Evolutionary conservation across 2,797 vertebrate genomes (phyloP), one percentile per base, ranked within the genome.

Genomic region (Melanotaenia boesemani): DNA sequence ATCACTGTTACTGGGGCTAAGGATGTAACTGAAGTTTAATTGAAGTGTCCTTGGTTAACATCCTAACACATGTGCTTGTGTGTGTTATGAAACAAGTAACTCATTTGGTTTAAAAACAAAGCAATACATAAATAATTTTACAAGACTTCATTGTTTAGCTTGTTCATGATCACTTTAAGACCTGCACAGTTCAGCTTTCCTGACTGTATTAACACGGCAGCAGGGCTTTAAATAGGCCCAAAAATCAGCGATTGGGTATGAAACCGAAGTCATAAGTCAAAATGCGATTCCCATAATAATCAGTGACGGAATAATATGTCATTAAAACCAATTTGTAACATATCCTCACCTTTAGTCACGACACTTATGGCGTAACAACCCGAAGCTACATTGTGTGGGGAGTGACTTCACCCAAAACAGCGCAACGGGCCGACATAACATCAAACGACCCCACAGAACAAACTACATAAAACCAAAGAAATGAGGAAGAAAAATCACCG

Each of bases 341-440:
- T 12, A 0, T 3, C 13, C 83, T 85, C 80, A 93, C 89, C 91
- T 88, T 74, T 63, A 58, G 72, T 81, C 57, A 88, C 36, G 26
- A 70, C 59, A 80, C 63, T 52, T 44, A 24, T 74, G 32, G 65
- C 66, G 72, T 22, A 70, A 62, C 46, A 77, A 81, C 39, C 65
- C 66, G 55, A 15, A 74, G 72, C 80, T 88, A 70, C 89, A 87
- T 89, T 62, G 65, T 76, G 55, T 72, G 67, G 82, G 79, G 83
- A 88, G 79, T 67, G 85, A 90, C 78, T 86, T 79, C 74, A 84
- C 50, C 72, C 55, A 73, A 44, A 77, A 54, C 66, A 55, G 54
- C 75, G 56, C 74, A 60, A 66, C 73, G 73, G 89, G 85, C 87
- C 88, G 63, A 86, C 85, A 82, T 76, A 64, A 77, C 79, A 60